Evolutionary conservation across 2,888 invertebrate species (phyloP).

Genomic region (Andrena haemorrhoa): DNA sequence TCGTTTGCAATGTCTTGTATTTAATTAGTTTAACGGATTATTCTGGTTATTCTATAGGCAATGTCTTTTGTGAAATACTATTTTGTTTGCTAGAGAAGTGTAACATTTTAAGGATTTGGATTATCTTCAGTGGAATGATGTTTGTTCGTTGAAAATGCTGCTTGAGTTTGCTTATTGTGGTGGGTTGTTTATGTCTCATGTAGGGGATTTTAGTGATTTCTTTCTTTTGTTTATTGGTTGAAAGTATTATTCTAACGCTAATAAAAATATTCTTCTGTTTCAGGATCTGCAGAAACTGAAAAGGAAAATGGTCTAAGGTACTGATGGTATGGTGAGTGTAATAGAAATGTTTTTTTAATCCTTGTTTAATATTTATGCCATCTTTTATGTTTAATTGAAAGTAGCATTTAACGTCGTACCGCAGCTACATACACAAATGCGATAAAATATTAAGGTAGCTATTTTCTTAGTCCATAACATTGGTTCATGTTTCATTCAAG

Average conservation of each 20-base stretch:
- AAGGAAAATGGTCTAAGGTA: not conserved
- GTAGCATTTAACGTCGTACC: too few relatives aligned
- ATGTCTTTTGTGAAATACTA: not conserved
- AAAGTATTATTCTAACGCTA: not conserved
- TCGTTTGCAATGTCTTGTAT: not conserved
- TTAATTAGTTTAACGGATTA: not conserved
- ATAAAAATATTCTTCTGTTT: not conserved
- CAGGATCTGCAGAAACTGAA: not conserved
- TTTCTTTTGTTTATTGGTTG: not conserved
- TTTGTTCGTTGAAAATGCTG: not conserved
- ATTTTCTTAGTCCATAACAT: too few relatives aligned
- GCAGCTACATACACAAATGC: too few relatives aligned
- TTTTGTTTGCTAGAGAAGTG: too few relatives aligned
- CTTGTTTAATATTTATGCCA: too few relatives aligned
- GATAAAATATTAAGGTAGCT: too few relatives aligned
- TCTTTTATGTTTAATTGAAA: too few relatives aligned
- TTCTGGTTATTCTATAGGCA: not conserved
- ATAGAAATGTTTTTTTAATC: too few relatives aligned
- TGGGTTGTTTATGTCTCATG: not conserved
- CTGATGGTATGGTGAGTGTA: not conserved
- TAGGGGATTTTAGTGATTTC: not conserved
- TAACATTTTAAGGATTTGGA: not conserved
- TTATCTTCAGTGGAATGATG: not conserved
- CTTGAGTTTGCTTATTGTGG: not conserved
- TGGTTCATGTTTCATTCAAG: too few relatives aligned